Conservation (phyloP, 2,113 vertebrate genomes). For the Camelus bactrianus region DNA sequence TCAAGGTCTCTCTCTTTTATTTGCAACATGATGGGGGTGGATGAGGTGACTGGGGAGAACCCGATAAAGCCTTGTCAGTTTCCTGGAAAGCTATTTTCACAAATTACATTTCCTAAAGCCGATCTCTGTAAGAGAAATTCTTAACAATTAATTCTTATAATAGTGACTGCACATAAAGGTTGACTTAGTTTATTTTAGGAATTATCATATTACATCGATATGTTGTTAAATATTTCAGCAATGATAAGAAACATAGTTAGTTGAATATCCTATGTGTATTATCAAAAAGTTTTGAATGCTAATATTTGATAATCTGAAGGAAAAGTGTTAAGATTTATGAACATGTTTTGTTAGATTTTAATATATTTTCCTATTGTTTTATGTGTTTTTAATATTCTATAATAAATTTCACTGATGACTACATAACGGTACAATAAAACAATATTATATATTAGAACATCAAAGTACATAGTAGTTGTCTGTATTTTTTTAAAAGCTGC, state of each 20-base stretch:
- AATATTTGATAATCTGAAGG: not conserved
- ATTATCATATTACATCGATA: not conserved
- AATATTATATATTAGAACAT: not conserved
- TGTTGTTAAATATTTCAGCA: not conserved
- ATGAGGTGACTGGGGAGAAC: not conserved
- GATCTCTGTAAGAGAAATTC: not conserved
- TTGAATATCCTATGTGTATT: not conserved
- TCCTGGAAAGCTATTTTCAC: conserved; percentile 25
- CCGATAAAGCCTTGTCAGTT: not conserved
- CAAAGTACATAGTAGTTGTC: not conserved
- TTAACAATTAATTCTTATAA: not conserved
- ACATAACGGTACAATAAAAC: not conserved
- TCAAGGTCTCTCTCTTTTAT: not conserved
- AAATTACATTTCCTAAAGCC: not conserved
- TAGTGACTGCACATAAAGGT: not conserved
- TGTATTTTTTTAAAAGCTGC: not conserved
- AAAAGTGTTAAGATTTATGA: conserved; percentile 8
- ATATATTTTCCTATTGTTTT: not conserved
- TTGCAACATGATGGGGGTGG: not conserved
- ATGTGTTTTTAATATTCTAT: not conserved
- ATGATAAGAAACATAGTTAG: conserved; percentile 33
- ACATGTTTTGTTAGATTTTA: conserved; percentile 25
- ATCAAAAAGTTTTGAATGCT: not conserved
- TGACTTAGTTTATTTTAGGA: not conserved
- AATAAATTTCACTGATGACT: not conserved